Evolutionary conservation across 92 coral and sea anemone species (phyloP).

Genomic region (Bergia puertoricense): DNA sequence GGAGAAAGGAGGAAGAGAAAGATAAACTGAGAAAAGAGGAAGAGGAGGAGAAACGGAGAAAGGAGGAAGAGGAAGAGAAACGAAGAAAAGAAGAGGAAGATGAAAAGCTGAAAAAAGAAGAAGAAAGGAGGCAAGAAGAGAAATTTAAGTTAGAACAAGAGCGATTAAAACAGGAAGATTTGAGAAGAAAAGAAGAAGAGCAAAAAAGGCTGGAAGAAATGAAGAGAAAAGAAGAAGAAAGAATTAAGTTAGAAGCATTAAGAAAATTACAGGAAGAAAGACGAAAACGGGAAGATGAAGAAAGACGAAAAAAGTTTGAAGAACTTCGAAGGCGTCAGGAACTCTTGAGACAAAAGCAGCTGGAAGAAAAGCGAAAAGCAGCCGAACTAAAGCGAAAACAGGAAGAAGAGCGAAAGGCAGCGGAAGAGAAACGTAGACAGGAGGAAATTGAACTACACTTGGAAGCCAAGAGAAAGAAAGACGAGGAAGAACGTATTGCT

Average conservation of each 20-base stretch:
- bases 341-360: not conserved
- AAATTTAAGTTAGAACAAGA: not conserved
- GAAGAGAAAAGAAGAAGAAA: not conserved
- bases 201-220: not conserved
- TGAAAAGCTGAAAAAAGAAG: not conserved
- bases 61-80: not conserved
- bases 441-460: not conserved
- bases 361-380: slow-evolving; percentile 9
- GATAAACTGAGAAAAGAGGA: not conserved
- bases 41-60: not conserved
- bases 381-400: not conserved
- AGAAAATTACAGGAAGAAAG: not conserved
- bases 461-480: not conserved
- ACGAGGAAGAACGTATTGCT: slow-evolving; percentile 28
- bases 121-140: not conserved
- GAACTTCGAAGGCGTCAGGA: slow-evolving; percentile 14
- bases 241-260: not conserved
- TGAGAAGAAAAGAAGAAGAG: not conserved
- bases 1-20: not conserved
- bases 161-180: not conserved
- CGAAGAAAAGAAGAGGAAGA: not conserved
- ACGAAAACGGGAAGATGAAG: not conserved
- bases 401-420: slow-evolving; percentile 5
- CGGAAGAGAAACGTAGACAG: slow-evolving; percentile 17
- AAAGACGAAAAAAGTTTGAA: slow-evolving; percentile 7